Base-by-base conservation (phyloP, 2,797 vertebrate genomes). In the Brotula barbata region DNA sequence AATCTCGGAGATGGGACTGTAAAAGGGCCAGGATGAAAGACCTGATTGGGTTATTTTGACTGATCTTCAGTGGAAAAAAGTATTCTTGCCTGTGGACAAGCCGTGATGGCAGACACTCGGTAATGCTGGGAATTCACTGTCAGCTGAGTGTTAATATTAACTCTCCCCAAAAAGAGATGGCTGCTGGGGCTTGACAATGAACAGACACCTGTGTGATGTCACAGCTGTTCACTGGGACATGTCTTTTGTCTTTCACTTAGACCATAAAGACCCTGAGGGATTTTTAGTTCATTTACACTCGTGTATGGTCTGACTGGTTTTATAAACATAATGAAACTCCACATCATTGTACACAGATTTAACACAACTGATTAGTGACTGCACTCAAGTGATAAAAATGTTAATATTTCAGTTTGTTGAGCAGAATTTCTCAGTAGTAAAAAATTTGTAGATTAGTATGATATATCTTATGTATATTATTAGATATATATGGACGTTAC, bases 11-110 rank as follows among this genome's bases (percentile, higher is more conserved):
- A 72, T 21, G 52, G 62, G 59, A 48, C 60, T 50, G 82, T 85
- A 64, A 84, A 80, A 72, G 59, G 64, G 31, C 58, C 46, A 25
- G 59, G 78, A 85, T 83, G 49, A 85, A 87, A 80, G 72, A 68
- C 47, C 71, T 56, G 70, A 84, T 84, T 78, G 77, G 69, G 72
- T 83, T 75, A 80, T 88, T 88, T 77, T 75, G 81, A 87, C 74
- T 77, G 75, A 83, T 87, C 75, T 68, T 58, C 6, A 19, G 57
- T 52, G 15, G 63, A 71, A n/a, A 67, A 71, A 72, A 36, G 70
- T 78, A 70, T 80, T 80, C 75, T 80, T 43, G 75, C 78, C 80
- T 10, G 50, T 75, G 69, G 80, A 80, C 49, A 73, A 73, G 77
- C 47, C 16, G 67, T 73, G 78, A 60, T 80, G 85, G 77, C 71